Evolutionary conservation across 2,113 vertebrate genomes (phyloP), one percentile per base, ranked within the genome.

Genomic region (Catagonus wagneri): DNA sequence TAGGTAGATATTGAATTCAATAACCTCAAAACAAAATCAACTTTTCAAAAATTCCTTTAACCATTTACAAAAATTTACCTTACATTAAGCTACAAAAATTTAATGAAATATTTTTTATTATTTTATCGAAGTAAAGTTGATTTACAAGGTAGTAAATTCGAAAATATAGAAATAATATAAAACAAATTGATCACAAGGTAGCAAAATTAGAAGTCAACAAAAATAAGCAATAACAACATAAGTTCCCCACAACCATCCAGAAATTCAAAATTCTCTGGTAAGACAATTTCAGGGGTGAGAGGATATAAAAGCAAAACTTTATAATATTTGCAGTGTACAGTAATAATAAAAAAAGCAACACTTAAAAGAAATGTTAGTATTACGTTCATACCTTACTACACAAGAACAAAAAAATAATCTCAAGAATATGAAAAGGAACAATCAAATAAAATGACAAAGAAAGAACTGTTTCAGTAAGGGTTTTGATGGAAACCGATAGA

Each of bases 281-380:
- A 86, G 93, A 66, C 22, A 86, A 50, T 58, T 69, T 54, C 27
- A 20, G 9, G 25, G 0, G 1, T 27, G 20, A 81, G 79, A 89
- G n/a, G n/a, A 32, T 85, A 50, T 20, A 94, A 85, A 89, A 89
- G 17, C 10, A 89, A 93, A 74, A 94, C 94, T 65, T 69, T 83
- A 68, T n/a, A 83, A 71, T 94, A 54, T 60, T 79, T 83, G 9
- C 2, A 81, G 61, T 14, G 14, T 29, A 88, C 8, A 80, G 16
- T 72, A 58, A 75, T 25, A n/a, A 88, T 12, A 63, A 68, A 90
- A 89, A 61, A 87, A 84, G 32, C 9, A 61, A 17, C 27, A 7
- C 29, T 93, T 94, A 88, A 83, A 88, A 36, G 22, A 34, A 76
- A 39, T n/a, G 23, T 54, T 71, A 92, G 17, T 11, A 17, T 74